Evolutionary conservation across 1,140 invertebrate species (phyloP), one percentile per base, ranked within the genome.

Genomic region (Drosophila carrolli): DNA sequence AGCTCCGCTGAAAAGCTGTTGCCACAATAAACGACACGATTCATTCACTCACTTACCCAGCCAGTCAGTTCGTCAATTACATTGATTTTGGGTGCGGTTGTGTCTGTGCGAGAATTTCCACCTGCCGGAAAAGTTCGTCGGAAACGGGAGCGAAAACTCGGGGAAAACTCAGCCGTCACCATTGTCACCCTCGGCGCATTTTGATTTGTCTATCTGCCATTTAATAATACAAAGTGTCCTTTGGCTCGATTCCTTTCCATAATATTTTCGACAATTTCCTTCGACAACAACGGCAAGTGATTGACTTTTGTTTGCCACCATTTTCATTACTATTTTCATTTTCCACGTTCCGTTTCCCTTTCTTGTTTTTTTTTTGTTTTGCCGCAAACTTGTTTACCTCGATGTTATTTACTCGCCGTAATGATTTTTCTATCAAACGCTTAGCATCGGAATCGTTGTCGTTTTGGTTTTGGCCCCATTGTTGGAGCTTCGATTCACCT

Each of bases 311-410:
- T 75, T 72, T 54, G 81, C 47, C 67, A 60, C 62, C 65, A 84
- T 85, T 84, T 84, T 81, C 81, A 77, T 80, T 85, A 84, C 78
- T 83, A 84, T 77, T 77, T 77, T 61, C 73, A 77, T 85, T 86
- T 82, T 78, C 58, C 73, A 63, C 75, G 51, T 71, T 32, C 23
- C 23, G 23, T 32, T 32, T 8, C 23, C 35, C 58, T 37, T 58
- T 59, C 75, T 61, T 37, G 0, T 43, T 23, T 35, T 14, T 48
- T 47, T 32, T 14, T 40, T 68, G 23, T 41, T 43, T 44, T 32
- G 29, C 50, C 68, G 38, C 50, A 71, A 71, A 71, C 53, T 84
- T 83, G 81, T 84, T 83, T 80, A 79, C 70, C 48, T 63, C 60
- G 35, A 54, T 51, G 44, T 62, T 83, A 67, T 84, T 77, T 76